A percentile compares a stretch with the other conserved stretches of the same genome.
Evolutionary conservation across 2,113 vertebrate species (phyloP).

Genomic region (Stegostoma tigrinum): DNA sequence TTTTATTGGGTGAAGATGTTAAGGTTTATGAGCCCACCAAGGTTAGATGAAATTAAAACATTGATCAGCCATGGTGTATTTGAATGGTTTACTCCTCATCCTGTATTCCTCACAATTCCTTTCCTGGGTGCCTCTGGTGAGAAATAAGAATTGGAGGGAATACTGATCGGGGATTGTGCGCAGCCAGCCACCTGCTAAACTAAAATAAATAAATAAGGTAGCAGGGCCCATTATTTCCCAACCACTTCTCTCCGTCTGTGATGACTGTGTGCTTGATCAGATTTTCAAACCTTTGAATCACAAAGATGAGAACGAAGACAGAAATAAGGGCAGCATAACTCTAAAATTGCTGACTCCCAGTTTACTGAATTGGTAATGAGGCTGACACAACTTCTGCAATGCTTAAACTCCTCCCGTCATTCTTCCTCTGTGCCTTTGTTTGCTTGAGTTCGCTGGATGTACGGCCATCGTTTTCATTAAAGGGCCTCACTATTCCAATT

Average conservation of each 20-base stretch:
- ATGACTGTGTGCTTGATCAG: not conserved
- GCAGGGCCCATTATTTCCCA: not conserved
- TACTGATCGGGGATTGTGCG: not conserved
- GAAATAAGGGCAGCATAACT: not conserved
- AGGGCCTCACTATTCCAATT: not conserved
- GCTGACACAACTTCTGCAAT: not conserved
- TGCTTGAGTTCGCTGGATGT: not conserved
- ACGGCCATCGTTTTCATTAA: not conserved
- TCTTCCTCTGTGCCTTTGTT: not conserved
- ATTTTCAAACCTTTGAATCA: not conserved
- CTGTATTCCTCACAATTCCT: not conserved
- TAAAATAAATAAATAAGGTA: not conserved
- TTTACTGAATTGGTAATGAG: too few species aligned
- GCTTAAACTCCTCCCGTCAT: not conserved
- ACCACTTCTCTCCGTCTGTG: not conserved
- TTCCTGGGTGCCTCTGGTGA: not conserved
- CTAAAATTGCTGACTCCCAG: not conserved
- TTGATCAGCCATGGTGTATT: not conserved
- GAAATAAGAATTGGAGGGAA: not conserved
- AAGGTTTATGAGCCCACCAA: not conserved
- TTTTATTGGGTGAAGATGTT: not conserved
- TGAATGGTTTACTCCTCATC: not conserved
- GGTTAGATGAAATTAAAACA: not conserved
- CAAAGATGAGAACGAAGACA: not conserved
- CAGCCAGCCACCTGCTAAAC: not conserved